A percentile compares a stretch with the other conserved stretches of the same genome.
phyloP scores from a whole-genome alignment of 2,888 invertebrate species.

The Apoda limacodes region DNA sequence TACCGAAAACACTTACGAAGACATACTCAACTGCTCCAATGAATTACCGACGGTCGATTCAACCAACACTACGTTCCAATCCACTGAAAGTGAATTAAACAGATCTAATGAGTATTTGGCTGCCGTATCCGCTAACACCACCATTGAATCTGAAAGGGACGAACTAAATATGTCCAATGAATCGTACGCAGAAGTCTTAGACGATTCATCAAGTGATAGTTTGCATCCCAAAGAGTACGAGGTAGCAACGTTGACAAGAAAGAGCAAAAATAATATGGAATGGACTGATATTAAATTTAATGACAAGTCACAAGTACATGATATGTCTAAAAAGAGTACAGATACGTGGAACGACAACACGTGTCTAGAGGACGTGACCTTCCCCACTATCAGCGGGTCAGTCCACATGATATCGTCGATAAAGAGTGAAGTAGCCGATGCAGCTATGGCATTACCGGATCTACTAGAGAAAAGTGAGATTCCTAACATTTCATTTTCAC shows the following conservation, averaged over 20 bases:
- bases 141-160: conserved; percentile 44
- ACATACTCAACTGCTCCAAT: conserved; percentile 23
- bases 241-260: conserved; percentile 27
- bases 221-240: conserved; percentile 19
- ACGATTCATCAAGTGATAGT: conserved; percentile 50
- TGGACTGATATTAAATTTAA: conserved; percentile 42
- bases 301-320: conserved; percentile 23
- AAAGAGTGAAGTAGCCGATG: conserved; percentile 67
- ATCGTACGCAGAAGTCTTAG: conserved; percentile 53
- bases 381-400: conserved; percentile 84
- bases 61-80: conserved; percentile 27
- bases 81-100: conserved; percentile 26
- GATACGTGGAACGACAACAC: conserved; percentile 88
- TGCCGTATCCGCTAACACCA: conserved; percentile 40
- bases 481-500: conserved; percentile 29
- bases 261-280: conserved; percentile 29
- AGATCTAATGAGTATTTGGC: conserved; percentile 62
- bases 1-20: conserved; percentile 7
- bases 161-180: conserved; percentile 61
- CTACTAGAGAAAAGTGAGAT: conserved; percentile 49
- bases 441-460: conserved; percentile 43
- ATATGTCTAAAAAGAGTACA: conserved; percentile 32
- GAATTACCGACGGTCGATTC: conserved; percentile 27
- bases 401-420: conserved; percentile 78
- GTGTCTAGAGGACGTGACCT: conserved; percentile 82